These are phyloP conservation scores for Aleadryas rufinucha DNA, from an alignment of 2,113 vertebrate species.

Conservation along the genomic window DNA sequence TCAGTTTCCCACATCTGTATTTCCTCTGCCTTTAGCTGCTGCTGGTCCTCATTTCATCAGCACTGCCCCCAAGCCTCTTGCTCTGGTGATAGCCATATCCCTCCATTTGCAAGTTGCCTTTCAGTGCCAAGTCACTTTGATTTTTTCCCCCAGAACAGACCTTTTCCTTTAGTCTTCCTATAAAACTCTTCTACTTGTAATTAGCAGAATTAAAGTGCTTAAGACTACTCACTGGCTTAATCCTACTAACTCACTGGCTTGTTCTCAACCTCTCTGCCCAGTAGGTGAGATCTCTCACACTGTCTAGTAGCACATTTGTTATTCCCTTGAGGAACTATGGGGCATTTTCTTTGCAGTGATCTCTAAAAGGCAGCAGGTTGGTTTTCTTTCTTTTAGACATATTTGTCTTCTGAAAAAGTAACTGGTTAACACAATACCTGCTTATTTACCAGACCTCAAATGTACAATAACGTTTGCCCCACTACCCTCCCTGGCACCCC, in stretches of 20 bases:
- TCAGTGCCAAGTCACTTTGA: not conserved
- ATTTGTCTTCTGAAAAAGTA: not conserved
- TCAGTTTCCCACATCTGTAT: not conserved
- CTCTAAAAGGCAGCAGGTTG: not conserved
- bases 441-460: not conserved
- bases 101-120: not conserved
- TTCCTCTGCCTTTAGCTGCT: not conserved
- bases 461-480: not conserved
- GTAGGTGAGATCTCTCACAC: not conserved
- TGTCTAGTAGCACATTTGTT: not conserved
- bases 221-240: not conserved
- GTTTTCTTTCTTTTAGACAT: not conserved
- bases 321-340: not conserved
- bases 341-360: not conserved
- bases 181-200: not conserved
- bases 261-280: not conserved
- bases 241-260: not conserved
- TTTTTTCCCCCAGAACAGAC: not conserved
- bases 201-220: not conserved
- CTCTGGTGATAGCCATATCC: not conserved
- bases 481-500: not conserved
- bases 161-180: not conserved
- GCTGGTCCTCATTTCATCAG: not conserved
- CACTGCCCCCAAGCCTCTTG: not conserved
- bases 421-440: not conserved